Evolutionary conservation across 2,797 vertebrate species (phyloP), one percentile per base, ranked within the genome.

Genomic region (Antrozous pallidus): DNA sequence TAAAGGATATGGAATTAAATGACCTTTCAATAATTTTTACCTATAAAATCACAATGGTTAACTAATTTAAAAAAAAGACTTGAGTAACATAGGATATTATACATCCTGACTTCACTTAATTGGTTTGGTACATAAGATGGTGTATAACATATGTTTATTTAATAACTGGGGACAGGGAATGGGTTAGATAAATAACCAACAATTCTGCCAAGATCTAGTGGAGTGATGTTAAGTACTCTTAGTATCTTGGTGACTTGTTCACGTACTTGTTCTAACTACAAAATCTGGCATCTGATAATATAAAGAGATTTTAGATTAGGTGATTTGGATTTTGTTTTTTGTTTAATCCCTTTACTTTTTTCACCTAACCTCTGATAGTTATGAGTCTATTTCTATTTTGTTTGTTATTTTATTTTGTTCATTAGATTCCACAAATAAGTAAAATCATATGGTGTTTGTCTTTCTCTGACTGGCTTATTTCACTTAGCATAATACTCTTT

Each of bases 291-390:
- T 33, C 28, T 63, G n/a, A 7, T 92, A 93, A 63, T 40, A 75
- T 87, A 56, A 94, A 94, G 36, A 89, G 63, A 28, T 92, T 83
- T 89, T 74, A 81, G 42, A 78, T 58, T 58, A 58, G 56, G 56
- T 58, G 26, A 12, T 58, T 58, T 28, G 11, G 5, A 5, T 58
- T 58, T 28, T 2, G 26, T 9, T 58, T n/a, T 63, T 31, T 63
- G 31, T 31, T 63, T 63, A 63, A 63, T 63, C 61, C 14, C 14
- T 63, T 61, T 31, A n/a, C 58, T 63, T 63, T 63, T n/a, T 63
- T 63, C 31, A 63, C 31, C 14, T n/a, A 63, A n/a, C 61, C 31
- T n/a, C 61, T 63, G 31, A 63, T 14, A n/a, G 61, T n/a, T n/a
- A 63, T n/a, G 14, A 63, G 61, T n/a, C 3, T 63, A n/a, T 63